Percentiles rank a stretch among this genome's conserved stretches.
Conservation (phyloP, 2,797 vertebrate genomes). For the Melanotaenia trifasciata region DNA sequence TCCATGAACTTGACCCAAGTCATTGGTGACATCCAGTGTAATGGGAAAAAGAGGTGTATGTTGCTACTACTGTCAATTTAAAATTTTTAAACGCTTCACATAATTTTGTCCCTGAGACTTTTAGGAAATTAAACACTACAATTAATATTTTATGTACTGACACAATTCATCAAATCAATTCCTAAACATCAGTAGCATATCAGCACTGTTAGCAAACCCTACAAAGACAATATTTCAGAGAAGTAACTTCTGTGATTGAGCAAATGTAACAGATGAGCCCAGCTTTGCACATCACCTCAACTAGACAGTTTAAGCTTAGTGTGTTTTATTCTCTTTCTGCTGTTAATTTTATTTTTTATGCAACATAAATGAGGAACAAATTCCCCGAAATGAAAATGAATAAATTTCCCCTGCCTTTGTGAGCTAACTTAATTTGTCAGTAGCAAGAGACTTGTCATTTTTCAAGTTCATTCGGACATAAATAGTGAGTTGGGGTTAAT, state of each 20-base stretch:
- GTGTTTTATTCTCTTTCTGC: too few species aligned
- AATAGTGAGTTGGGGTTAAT: background rate
- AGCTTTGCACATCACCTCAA: too few species aligned
- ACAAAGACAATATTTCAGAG: background rate
- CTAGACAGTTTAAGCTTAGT: background rate
- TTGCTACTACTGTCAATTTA: background rate
- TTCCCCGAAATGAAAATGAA: too few species aligned
- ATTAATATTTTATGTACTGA: background rate
- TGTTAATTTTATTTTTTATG: background rate
- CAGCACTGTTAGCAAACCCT: background rate
- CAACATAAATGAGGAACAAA: background rate
- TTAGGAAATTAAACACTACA: background rate
- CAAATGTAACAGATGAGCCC: background rate
- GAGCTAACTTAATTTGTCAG: background rate
- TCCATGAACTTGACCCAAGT: conserved; percentile 16
- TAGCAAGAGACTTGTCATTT: background rate
- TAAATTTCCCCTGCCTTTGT: background rate
- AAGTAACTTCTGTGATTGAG: background rate
- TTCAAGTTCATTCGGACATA: background rate
- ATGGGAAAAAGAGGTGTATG: background rate
- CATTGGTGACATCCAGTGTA: background rate
- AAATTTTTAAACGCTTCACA: background rate
- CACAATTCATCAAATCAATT: background rate
- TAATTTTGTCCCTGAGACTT: background rate
- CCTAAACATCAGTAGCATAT: background rate